Evolutionary conservation across 1,140 invertebrate genomes (phyloP).

Genomic region (Cheumatopsyche charites): DNA sequence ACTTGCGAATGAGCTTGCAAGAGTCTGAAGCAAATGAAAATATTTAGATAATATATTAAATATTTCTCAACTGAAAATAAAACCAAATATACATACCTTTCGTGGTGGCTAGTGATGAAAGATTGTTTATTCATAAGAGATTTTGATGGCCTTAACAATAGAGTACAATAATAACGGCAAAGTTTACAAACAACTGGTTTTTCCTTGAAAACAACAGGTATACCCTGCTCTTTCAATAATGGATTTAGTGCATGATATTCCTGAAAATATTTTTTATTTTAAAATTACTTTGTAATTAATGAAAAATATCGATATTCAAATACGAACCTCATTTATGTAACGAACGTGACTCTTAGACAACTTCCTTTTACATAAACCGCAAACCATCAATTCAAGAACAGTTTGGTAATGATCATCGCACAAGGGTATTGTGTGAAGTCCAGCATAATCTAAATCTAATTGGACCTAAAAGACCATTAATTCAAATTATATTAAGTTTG

Average conservation of each 20-base stretch:
- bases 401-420: constrained; percentile 67
- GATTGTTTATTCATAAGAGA: constrained; percentile 64
- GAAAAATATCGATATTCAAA: not conserved
- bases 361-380: constrained; percentile 74
- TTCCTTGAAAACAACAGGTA: constrained; percentile 66
- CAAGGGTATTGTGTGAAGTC: constrained; percentile 67
- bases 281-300: constrained; percentile 8
- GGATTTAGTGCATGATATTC: constrained; percentile 73
- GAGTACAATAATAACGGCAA: constrained; percentile 75
- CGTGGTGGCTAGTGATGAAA: constrained; percentile 72
- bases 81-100: constrained; percentile 59
- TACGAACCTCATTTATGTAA: constrained; percentile 62
- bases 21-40: constrained; percentile 62
- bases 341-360: constrained; percentile 75
- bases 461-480: constrained; percentile 58
- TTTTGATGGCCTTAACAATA: constrained; percentile 67
- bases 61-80: constrained; percentile 28
- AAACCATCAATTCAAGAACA: constrained; percentile 74
- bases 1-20: constrained; percentile 72
- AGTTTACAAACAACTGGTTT: constrained; percentile 76
- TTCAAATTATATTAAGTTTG: not conserved
- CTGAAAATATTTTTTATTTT: constrained; percentile 51
- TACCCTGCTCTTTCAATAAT: constrained; percentile 66
- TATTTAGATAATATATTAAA: not conserved
- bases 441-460: constrained; percentile 65